Evolutionary conservation across 2,888 invertebrate genomes (phyloP).

Genomic region (Hermodice carunculata): DNA sequence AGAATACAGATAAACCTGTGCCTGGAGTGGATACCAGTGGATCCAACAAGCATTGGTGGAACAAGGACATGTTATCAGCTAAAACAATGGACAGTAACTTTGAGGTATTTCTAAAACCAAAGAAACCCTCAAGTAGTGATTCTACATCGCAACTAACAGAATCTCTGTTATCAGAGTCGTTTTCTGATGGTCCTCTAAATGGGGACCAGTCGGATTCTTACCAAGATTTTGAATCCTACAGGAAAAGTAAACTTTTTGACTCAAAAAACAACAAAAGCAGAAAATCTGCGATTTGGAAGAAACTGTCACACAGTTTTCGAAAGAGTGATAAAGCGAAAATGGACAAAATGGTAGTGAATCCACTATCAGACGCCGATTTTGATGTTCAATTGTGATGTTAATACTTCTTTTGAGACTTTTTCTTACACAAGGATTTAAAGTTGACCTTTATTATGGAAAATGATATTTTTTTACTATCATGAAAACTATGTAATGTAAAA

Average conservation of each 20-base stretch:
- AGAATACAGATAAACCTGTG: not conserved
- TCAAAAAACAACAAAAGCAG: not conserved
- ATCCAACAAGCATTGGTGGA: conserved; percentile 13
- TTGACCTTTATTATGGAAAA: too few relatives aligned
- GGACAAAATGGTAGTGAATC: too few relatives aligned
- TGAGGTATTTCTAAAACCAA: conserved; percentile 1
- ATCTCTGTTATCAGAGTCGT: not conserved
- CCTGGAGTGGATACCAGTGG: not conserved
- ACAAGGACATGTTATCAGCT: conserved; percentile 9
- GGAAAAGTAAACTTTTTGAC: conserved; percentile 9
- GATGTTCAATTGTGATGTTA: too few relatives aligned
- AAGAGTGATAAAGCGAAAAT: too few relatives aligned
- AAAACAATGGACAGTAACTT: conserved; percentile 9
- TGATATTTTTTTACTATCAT: too few relatives aligned
- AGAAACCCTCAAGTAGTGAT: not conserved
- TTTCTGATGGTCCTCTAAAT: not conserved
- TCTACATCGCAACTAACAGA: not conserved
- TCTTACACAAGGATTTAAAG: too few relatives aligned
- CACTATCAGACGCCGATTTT: too few relatives aligned
- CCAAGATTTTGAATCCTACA: conserved; percentile 8
- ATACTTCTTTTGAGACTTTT: too few relatives aligned
- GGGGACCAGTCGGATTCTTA: not conserved
- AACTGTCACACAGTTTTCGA: too few relatives aligned
- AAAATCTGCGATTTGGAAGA: too few relatives aligned
- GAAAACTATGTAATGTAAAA: too few relatives aligned